Evolutionary conservation across 2,888 invertebrate genomes (phyloP), one percentile per base, ranked within the genome.

Genomic region (Drosophila koepferae): DNA sequence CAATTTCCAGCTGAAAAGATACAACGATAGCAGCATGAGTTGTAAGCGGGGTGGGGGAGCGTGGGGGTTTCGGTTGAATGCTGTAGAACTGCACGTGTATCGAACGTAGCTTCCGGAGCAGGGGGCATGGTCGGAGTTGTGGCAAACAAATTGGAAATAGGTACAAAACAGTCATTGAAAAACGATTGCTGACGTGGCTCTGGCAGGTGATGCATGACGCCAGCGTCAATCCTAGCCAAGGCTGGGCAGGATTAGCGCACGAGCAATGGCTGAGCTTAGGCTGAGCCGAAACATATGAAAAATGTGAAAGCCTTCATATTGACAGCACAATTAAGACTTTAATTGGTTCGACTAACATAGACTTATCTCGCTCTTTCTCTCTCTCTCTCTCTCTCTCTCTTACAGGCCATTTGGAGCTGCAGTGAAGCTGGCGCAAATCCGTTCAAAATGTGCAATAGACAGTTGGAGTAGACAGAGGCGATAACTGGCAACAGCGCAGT

Each of bases 1-100:
- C 89, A 87, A 87, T 87, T 87, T 87, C 87, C 89, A 87, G 76
- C 72, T 83, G 88, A 86, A 82, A 73, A 82, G 81, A 81, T 80
- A 86, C 86, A 80, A 58, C 76, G 62, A 66, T 44, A 56, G 49
- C 69, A 65, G 48, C 20, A 28, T 46, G 3, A 44, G n/a, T 38
- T 12, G 53, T 10, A 38, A 5, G 18, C 4, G 3, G 28, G 34
- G n/a, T 38, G 8, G 8, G 16, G 34, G 9, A 20, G 20, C 20
- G 2, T 0, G 8, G 20, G 16, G 12, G 5, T 23, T 12, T 18
- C 16, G 16, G 10, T n/a, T 20, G n/a, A 48, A 20, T 48, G 63
- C 56, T 23, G 49, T 28, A 49, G 58, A 23, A 58, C 63, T 51
- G 43, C 59, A 58, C 48, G 60, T 51, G 67, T 55, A 65, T 53